A percentile compares a stretch with the other conserved stretches of the same genome.
These are phyloP conservation scores for Meriones unguiculatus DNA, from an alignment of 2,113 vertebrate genomes.

Conservation along the genomic window DNA sequence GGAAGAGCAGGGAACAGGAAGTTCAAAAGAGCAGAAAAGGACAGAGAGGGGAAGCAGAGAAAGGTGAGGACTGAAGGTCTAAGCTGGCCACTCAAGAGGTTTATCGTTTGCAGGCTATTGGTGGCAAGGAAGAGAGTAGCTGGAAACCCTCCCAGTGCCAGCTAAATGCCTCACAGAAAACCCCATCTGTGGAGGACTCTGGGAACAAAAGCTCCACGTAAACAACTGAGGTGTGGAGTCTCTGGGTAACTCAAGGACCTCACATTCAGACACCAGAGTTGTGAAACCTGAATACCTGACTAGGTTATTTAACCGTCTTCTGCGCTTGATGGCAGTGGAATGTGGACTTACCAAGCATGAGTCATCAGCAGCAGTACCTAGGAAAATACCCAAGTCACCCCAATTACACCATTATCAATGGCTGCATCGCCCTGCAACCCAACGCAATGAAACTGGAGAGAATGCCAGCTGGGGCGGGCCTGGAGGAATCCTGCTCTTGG, in stretches of 20 bases:
- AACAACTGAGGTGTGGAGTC: slow-evolving; percentile 48
- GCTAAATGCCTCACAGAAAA: background rate
- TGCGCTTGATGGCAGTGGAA: background rate
- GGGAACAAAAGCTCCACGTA: slow-evolving; percentile 49
- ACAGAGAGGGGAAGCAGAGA: background rate
- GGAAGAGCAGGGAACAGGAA: background rate
- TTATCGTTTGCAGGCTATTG: background rate
- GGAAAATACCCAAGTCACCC: slow-evolving; percentile 71
- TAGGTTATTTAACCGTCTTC: slow-evolving; percentile 4
- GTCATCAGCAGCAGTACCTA: slow-evolving; percentile 29
- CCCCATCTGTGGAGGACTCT: background rate
- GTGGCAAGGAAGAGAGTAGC: slow-evolving; percentile 3
- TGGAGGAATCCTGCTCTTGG: slow-evolving; percentile 44
- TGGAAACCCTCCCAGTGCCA: slow-evolving; percentile 23
- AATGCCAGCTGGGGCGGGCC: slow-evolving; percentile 60
- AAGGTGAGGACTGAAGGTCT: background rate
- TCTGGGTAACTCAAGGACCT: slow-evolving; percentile 44
- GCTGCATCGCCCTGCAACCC: slow-evolving; percentile 54
- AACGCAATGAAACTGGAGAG: slow-evolving; percentile 68
- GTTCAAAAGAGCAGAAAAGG: background rate
- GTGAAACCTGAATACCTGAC: slow-evolving; percentile 58
- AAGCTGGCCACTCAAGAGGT: fast-evolving
- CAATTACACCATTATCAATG: slow-evolving; percentile 52
- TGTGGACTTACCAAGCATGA: slow-evolving; percentile 28
- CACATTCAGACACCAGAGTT: background rate